These are phyloP conservation scores for Columba janthina DNA, from an alignment of 2,113 vertebrate species.

Conservation along the genomic window DNA sequence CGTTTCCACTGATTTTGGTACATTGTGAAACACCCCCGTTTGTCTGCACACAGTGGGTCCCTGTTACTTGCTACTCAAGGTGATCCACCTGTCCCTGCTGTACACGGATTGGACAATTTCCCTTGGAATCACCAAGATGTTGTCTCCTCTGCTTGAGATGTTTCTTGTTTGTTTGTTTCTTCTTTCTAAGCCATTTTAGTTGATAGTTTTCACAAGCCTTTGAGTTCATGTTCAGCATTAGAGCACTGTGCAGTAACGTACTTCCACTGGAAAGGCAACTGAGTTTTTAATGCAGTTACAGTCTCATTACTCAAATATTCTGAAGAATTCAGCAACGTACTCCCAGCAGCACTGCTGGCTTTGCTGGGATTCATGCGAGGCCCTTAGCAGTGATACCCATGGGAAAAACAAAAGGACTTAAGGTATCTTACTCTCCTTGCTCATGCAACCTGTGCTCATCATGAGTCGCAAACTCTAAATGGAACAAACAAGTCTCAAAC, in stretches of 20 bases:
- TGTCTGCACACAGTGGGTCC: not conserved
- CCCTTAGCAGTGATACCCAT: not conserved
- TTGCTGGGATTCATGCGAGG: not conserved
- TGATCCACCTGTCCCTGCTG: not conserved
- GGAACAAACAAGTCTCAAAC: not conserved
- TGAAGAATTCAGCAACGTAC: not conserved
- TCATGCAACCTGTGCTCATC: not conserved
- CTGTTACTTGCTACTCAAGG: not conserved
- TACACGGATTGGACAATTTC: not conserved
- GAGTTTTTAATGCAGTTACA: not conserved
- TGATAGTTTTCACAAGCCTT: not conserved
- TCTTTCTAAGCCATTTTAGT: not conserved
- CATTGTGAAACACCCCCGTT: not conserved
- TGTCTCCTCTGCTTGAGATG: not conserved
- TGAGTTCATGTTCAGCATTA: not conserved
- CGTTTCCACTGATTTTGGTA: not conserved
- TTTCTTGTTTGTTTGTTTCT: not conserved
- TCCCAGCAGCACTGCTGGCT: not conserved
- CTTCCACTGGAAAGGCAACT: not conserved
- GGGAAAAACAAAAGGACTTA: not conserved
- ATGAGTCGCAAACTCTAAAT: not conserved
- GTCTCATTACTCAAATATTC: not conserved
- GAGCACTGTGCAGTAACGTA: not conserved
- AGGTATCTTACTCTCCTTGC: not conserved
- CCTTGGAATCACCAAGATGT: not conserved